Percentiles rank a stretch among this genome's conserved stretches.
Conservation (phyloP, 2,888 invertebrate species). For the Diogma glabrata region DNA sequence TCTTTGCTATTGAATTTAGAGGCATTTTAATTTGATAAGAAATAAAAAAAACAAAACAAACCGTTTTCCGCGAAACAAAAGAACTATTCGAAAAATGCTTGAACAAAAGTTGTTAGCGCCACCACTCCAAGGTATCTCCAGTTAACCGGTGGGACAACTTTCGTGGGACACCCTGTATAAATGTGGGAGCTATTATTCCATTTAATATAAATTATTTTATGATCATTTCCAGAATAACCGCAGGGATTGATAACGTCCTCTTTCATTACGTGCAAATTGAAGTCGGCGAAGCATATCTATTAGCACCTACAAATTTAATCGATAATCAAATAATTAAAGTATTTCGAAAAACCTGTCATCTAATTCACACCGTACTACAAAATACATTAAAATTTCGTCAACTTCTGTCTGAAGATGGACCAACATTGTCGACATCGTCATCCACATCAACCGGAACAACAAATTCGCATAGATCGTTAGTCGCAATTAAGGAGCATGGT, state of each 20-base stretch:
- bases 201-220: too few species aligned
- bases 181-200: too few species aligned
- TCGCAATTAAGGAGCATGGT: conserved; percentile 75
- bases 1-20: too few species aligned
- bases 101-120: too few species aligned
- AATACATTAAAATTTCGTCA: conserved; percentile 44
- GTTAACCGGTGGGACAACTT: too few species aligned
- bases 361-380: conserved; percentile 60
- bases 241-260: conserved; percentile 58
- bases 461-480: conserved; percentile 40
- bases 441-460: conserved; percentile 32
- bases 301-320: conserved; percentile 44
- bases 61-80: too few species aligned
- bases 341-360: conserved; percentile 57
- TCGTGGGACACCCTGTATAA: too few species aligned
- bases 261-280: conserved; percentile 68
- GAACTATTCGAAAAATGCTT: too few species aligned
- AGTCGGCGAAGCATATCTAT: conserved; percentile 53
- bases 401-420: conserved; percentile 33
- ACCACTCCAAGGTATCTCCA: too few species aligned
- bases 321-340: conserved; percentile 50
- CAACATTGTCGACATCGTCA: background rate
- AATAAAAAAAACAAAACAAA: too few species aligned
- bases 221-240: conserved; percentile 49
- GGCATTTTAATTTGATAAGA: too few species aligned